Conservation (phyloP, 2,113 vertebrate genomes). For the Castor canadensis region DNA sequence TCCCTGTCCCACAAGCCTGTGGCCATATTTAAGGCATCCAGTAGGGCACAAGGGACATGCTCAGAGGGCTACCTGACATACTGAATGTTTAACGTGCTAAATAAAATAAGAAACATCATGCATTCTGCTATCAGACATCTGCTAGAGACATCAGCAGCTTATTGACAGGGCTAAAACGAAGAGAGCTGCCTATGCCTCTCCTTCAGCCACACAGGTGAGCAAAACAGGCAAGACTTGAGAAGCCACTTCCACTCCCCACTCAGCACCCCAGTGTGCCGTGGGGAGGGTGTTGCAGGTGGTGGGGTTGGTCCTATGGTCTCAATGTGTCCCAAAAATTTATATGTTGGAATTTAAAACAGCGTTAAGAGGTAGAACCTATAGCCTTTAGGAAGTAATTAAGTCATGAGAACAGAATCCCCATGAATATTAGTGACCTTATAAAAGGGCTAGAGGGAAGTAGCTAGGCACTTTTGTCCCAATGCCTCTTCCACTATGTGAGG, state of each 20-base stretch:
- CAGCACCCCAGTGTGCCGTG: accelerated
- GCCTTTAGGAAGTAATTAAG: background rate
- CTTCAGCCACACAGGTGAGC: background rate
- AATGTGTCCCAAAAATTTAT: background rate
- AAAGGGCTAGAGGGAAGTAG: background rate
- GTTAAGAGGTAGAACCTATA: too few species aligned
- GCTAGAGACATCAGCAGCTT: background rate
- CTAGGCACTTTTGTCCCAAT: background rate
- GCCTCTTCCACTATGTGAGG: background rate
- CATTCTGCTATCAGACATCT: background rate
- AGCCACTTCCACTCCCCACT: background rate
- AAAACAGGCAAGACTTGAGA: too few species aligned
- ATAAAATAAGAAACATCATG: accelerated
- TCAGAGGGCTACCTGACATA: accelerated
- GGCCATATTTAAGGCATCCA: too few species aligned
- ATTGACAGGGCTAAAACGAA: accelerated
- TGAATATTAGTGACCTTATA: background rate
- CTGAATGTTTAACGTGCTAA: background rate
- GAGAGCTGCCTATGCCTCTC: background rate
- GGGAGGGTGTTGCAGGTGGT: background rate
- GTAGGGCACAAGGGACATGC: background rate
- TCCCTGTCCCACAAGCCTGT: background rate
- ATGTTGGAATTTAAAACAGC: background rate
- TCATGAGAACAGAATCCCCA: background rate
- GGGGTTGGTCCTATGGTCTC: background rate